Evolutionary conservation across 2,797 vertebrate genomes (phyloP), one percentile per base, ranked within the genome.

Genomic region (Rhynchotus rufescens): DNA sequence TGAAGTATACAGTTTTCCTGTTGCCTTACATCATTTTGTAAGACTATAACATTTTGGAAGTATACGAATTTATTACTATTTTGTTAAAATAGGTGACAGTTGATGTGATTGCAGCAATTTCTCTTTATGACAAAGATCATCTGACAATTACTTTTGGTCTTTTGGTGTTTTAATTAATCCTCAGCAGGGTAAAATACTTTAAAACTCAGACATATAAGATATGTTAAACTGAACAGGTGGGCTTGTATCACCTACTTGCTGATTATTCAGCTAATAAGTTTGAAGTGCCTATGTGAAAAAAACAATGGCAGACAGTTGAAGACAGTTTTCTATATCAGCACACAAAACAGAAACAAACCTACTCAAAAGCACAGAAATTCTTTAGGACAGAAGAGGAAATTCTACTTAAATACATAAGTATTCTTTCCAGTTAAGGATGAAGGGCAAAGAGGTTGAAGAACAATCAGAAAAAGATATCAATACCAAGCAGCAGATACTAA

Each of bases 361-460:
- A 30, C 3, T 51, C 23, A 83, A 89, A 40, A 64, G 65, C 49
- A 89, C 32, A 77, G 23, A 74, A 92, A 84, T 57, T 88, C 61
- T 86, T 82, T 5, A 4, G 60, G 72, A 64, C 38, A 86, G n/a
- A 34, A 47, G 34, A 73, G 72, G 51, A 76, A 94, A 89, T 88
- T 40, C 26, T 78, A 42, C 62, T 75, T 45, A 47, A 80, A 78
- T 72, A 40, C 22, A 89, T 62, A 47, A 64, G 47, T 11, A 38
- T 61, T 60, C 34, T 91, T 90, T 86, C 42, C 67, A 81, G 51
- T 67, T 81, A 71, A 80, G 67, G 65, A 80, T 64, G 72, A 90
- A 88, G 78, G 84, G 84, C 60, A 91, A 82, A 88, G n/a, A 40
- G 3, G 0, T 6, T 40, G 44, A 71, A 84, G 72, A 86, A 86